Conservation (phyloP, 1,140 invertebrate genomes). For the Micrasema minimum region DNA sequence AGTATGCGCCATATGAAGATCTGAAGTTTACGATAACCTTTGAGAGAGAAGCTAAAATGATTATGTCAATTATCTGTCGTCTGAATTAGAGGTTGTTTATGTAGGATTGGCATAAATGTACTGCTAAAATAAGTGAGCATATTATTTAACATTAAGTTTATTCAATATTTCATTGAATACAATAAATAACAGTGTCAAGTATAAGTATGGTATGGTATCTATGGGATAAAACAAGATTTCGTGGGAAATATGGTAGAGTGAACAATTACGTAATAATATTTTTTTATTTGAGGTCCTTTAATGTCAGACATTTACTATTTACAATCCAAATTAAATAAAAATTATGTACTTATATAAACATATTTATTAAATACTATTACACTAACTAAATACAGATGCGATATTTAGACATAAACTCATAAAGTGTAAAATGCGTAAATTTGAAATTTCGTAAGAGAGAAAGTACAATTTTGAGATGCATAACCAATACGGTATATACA, state of each 20-base stretch:
- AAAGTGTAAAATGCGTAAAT: conserved; percentile 21
- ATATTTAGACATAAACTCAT: conserved; percentile 14
- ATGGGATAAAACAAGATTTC: background rate
- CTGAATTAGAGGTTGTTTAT: too few relatives aligned
- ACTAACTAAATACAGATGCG: conserved; percentile 25
- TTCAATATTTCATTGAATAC: conserved; percentile 45
- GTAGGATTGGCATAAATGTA: too few relatives aligned
- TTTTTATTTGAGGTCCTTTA: conserved; percentile 38
- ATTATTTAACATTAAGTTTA: conserved; percentile 32
- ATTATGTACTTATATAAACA: conserved; percentile 31
- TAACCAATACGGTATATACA: conserved; percentile 2
- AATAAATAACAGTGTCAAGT: conserved; percentile 41
- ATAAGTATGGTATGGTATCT: background rate
- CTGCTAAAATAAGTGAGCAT: conserved; percentile 3
- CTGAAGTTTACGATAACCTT: too few relatives aligned
- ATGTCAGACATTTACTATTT: conserved; percentile 30
- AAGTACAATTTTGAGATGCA: too few relatives aligned
- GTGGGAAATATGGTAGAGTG: conserved; percentile 14
- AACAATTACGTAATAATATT: conserved; percentile 31
- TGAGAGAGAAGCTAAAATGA: too few relatives aligned
- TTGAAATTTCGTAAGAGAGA: background rate
- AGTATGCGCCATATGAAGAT: too few relatives aligned
- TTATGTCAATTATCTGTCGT: too few relatives aligned
- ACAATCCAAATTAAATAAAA: conserved; percentile 38
- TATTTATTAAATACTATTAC: conserved; percentile 27